Evolutionary conservation across 1,140 invertebrate genomes (phyloP).

Genomic region (Brachionus rubens): DNA sequence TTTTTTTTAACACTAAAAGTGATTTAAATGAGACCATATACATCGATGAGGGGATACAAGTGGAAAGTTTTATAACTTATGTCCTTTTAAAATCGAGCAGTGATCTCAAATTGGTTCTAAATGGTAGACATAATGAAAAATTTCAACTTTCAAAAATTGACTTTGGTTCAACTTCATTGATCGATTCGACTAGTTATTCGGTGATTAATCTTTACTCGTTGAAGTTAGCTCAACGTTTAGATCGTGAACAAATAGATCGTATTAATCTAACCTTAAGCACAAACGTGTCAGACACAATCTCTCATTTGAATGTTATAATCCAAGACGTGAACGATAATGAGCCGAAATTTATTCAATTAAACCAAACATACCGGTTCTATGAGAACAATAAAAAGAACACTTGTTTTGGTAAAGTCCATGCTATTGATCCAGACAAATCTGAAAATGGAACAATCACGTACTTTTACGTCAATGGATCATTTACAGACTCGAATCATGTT

Average conservation of each 20-base stretch:
- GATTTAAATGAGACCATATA: conserved; percentile 15
- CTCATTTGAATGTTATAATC: neutral
- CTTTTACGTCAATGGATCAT: neutral
- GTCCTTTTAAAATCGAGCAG: neutral
- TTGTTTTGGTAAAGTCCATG: neutral
- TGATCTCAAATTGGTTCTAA: neutral
- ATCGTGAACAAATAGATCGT: neutral
- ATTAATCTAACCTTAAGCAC: neutral
- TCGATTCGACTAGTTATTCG: neutral
- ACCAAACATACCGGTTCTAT: neutral
- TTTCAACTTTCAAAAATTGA: neutral
- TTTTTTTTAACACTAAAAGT: neutral
- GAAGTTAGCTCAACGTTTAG: neutral
- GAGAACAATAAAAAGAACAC: neutral
- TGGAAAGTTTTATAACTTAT: neutral
- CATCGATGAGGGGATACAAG: neutral
- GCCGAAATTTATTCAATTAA: neutral
- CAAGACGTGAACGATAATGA: conserved; percentile 12
- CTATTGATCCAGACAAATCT: neutral
- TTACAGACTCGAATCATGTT: neutral
- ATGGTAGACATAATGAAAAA: neutral
- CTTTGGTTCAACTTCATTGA: neutral
- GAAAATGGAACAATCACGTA: conserved; percentile 5
- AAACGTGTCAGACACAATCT: neutral
- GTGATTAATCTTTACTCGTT: neutral